Evolutionary conservation across 2,113 vertebrate genomes (phyloP), one percentile per base, ranked within the genome.

Genomic region (Scalopus aquaticus): DNA sequence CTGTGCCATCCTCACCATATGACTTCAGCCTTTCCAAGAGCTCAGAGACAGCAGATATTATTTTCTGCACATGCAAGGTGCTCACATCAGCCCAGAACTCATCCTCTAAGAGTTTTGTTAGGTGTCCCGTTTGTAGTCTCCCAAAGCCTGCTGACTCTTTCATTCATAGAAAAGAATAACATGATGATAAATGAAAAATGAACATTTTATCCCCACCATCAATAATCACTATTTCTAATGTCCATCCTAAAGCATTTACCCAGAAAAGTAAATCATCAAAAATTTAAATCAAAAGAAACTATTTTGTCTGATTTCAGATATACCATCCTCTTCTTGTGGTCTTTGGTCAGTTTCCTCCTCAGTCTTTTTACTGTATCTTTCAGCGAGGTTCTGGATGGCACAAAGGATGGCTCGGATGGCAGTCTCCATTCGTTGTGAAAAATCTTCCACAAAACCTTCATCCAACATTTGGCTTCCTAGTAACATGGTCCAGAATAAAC

Each of bases 351-450:
- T 77, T 16, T 56, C 82, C 20, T 96, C 90, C n/a, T 97, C 95
- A 73, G 97, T 96, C 37, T 49, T 97, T 82, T 98, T 96, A 32
- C 95, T 92, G 86, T 96, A 98, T 90, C 98, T 99, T 97, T 99
- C 99, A 64, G 98, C 97, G 32, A 99, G 98, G 39, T 96, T 98
- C 98, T 99, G 99, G 30, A 99, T 98, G 11, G 99, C 99, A 98
- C 98, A 99, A 65, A 99, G 98, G 90, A 99, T 97, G 9, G 96
- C 97, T 92, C 6, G 99, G 96, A 99, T 99, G 96, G 98, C 98
- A 5, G 96, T 92, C 98, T 99, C 99, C 94, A 99, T 95, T 94
- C 99, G 98, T 30, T 98, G 97, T 6, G 99, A 99, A 98, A 99
- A 99, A 85, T 98, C 98, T 1, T 98, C 96, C 37, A 98, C 95